Base-by-base conservation (phyloP, 2,113 vertebrate genomes). In the Galeopterus variegatus region DNA sequence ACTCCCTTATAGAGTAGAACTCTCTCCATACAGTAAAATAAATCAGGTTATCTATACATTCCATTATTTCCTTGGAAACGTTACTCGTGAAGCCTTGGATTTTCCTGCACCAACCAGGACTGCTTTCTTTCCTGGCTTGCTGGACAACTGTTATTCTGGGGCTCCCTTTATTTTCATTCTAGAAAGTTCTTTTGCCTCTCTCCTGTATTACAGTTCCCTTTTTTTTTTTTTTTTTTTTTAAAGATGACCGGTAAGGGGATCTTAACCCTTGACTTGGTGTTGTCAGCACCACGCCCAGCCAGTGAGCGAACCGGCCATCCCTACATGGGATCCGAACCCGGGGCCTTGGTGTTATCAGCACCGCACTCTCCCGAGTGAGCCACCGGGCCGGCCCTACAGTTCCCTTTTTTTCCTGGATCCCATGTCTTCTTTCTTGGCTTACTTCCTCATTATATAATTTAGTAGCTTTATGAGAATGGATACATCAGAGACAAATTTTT, bases 111-210 rank as follows among this genome's bases (percentile, higher is more conserved):
- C 18, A 41, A 1, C n/a, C 54, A 90, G 80, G 41, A 36, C 72
- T 83, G n/a, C 11, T 62, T 48, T n/a, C 26, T 77, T 28, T 83
- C 80, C 76, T 70, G 23, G 45, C 67, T 80, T 90, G 17, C 64
- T 52, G 2, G 23, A 90, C 58, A 72, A 48, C 84, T 81, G n/a
- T 94, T 65, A 77, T 52, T 23, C 33, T 19, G 19, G 64, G 21
- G 2, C 17, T 21, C n/a, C 23, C 33, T 81, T 92, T 31, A 89
- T 72, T 45, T 50, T 52, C 41, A 41, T 90, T 96, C 88, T 92
- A 56, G 76, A 96, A 95, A 70, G 45, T 85, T 77, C 33, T 90
- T 85, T 67, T 24, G 12, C 36, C 50, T 92, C 33, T 93, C n/a
- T 77, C 5, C 21, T 81, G 31, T 90, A 58, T 92, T 91, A 73